Evolutionary conservation across 2,797 vertebrate species (phyloP), one percentile per base, ranked within the genome.

Genomic region (Halcyon leucocephala): DNA sequence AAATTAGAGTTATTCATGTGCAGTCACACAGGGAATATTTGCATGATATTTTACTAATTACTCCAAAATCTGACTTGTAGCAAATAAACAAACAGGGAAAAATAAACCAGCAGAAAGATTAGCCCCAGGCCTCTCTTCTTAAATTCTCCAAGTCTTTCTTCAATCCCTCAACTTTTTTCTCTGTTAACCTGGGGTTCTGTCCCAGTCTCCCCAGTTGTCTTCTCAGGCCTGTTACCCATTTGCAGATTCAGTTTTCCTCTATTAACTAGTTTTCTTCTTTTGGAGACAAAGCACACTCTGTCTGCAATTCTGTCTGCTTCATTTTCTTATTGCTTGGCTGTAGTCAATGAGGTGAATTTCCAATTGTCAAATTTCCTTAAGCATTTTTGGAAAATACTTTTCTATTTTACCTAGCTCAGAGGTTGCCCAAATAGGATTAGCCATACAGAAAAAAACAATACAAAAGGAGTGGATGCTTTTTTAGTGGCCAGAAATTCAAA

Each of bases 41-140:
- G 97, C 97, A 98, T 98, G 98, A 97, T 98, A 98, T 97, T 98
- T 98, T 96, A 95, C 97, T 98, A 98, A 98, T 98, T 98, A 94
- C 95, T 98, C 95, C 88, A 97, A 98, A 98, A 98, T 95, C 93
- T 97, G 96, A 97, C 94, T 97, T 84, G 92, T 80, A 97, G 93
- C 54, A 81, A 97, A 97, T 96, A 98, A 98, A 97, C 96, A 97
- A 98, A 97, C 19, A 1, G 33, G 87, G 58, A 1, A 81, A 94
- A 96, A 95, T 69, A 90, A 97, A 93, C 61, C 46, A 80, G 83
- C 39, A 94, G 92, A 94, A 97, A 95, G 85, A 96, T 97, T 96
- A 96, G 96, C 95, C 95, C 78, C 82, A 86, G 86, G 95, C 89
- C 51, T 95, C 80, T 83, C 85, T 96, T 92, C 86, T 84, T 87